phyloP scores from a whole-genome alignment of 2,888 invertebrate genomes.

The Auanema freiburgensis region DNA sequence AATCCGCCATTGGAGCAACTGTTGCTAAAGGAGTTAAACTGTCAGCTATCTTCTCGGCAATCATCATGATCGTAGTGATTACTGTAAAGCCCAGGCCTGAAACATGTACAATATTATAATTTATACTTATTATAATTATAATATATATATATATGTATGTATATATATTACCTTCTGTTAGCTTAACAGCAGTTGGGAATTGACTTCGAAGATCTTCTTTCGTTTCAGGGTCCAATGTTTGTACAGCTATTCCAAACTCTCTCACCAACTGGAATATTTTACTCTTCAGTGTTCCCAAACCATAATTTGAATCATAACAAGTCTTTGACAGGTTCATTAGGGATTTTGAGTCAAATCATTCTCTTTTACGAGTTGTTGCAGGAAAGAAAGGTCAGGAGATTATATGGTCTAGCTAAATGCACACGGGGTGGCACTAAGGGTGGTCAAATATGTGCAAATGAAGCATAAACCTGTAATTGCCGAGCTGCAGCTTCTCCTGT shows the following conservation, averaged over 20 bases:
- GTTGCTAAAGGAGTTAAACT: constrained; percentile 24
- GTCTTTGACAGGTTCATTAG: too few species aligned
- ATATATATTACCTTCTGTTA: constrained; percentile 29
- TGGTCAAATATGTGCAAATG: too few species aligned
- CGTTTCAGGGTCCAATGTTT: constrained; percentile 25
- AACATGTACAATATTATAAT: too few species aligned
- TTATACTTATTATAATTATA: neutral
- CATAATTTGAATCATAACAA: too few species aligned
- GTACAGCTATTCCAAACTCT: constrained; percentile 33
- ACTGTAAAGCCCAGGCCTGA: constrained; percentile 39
- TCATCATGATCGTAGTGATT: constrained; percentile 35
- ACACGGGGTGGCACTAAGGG: too few species aligned
- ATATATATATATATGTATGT: neutral
- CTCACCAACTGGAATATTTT: constrained; percentile 24
- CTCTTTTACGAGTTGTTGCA: too few species aligned
- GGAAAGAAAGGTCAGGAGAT: too few species aligned
- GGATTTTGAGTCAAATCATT: too few species aligned
- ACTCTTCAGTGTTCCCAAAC: too few species aligned
- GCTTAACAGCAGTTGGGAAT: constrained; percentile 35
- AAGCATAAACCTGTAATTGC: constrained; percentile 25
- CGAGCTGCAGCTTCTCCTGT: constrained; percentile 32
- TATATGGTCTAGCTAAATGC: too few species aligned
- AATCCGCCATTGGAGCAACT: too few species aligned
- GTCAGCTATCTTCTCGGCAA: constrained; percentile 37
- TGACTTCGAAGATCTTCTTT: constrained; percentile 35